Conservation (phyloP, 2,113 vertebrate species). For the Prietella phreatophila region DNA sequence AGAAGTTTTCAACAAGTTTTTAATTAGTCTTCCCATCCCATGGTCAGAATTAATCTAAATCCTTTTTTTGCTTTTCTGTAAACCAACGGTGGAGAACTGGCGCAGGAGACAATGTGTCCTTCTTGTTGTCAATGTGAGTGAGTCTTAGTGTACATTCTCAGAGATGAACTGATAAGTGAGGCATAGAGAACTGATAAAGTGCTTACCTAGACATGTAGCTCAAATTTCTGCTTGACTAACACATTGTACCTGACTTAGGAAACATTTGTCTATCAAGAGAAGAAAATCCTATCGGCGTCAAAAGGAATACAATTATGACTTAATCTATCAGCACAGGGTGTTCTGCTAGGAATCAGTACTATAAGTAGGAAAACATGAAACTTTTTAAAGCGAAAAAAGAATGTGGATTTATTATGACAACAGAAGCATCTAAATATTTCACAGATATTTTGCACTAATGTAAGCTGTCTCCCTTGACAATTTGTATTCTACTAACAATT, state of each 20-base stretch:
- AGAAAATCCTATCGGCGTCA: neutral
- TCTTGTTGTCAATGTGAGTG: constrained; percentile 58
- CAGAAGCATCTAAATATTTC: neutral
- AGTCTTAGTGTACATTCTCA: constrained; percentile 59
- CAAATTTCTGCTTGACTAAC: constrained; percentile 54
- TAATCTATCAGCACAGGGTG: neutral
- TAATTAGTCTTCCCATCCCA: neutral
- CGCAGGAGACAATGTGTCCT: neutral
- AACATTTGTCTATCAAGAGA: neutral
- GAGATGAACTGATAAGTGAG: neutral
- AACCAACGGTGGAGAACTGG: neutral
- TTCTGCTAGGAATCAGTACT: neutral
- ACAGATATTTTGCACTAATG: neutral
- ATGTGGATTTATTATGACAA: neutral
- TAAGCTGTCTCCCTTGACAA: neutral
- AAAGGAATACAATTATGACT: neutral
- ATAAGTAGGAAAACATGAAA: neutral
- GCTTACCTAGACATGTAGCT: constrained; percentile 58
- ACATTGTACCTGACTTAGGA: neutral
- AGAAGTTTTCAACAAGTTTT: neutral
- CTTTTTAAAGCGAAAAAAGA: neutral
- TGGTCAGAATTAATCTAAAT: neutral
- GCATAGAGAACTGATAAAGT: constrained; percentile 34
- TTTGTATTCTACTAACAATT: neutral
- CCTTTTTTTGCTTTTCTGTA: neutral